Evolutionary conservation across 2,888 invertebrate genomes (phyloP).

Genomic region (Blera fallax): DNA sequence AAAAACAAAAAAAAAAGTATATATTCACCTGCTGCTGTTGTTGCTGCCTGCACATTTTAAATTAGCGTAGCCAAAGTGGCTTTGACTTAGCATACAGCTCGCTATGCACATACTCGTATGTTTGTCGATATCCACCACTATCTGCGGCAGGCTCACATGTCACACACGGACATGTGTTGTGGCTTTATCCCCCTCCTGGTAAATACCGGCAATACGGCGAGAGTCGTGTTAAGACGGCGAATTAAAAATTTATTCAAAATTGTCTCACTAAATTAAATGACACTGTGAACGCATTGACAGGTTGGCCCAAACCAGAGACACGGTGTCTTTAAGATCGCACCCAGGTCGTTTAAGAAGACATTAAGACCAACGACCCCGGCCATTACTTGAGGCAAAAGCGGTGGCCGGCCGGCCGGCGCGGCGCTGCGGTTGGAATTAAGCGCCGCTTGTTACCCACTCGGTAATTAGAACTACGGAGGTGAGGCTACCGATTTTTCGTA

Average conservation of each 20-base stretch:
- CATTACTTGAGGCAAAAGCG: constrained; percentile 39
- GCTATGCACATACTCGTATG: constrained; percentile 34
- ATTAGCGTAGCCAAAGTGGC: constrained; percentile 53
- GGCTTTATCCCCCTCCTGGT: constrained; percentile 2
- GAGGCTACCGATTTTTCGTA: constrained; percentile 65
- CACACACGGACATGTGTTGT: constrained; percentile 40
- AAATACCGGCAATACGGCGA: constrained; percentile 14
- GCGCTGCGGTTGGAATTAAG: constrained; percentile 13
- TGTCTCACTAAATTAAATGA: constrained; percentile 64
- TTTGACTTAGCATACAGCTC: constrained; percentile 27
- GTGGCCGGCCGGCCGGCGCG: not conserved
- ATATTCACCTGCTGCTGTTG: constrained; percentile 59
- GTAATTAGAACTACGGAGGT: constrained; percentile 66
- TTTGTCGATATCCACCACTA: constrained; percentile 12
- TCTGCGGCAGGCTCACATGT: constrained; percentile 27
- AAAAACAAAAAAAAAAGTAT: constrained; percentile 5
- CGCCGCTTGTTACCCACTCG: constrained; percentile 53
- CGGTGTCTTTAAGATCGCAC: constrained; percentile 47
- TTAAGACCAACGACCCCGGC: constrained; percentile 63
- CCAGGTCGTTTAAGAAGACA: constrained; percentile 63
- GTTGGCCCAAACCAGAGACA: constrained; percentile 16
- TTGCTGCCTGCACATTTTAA: constrained; percentile 60
- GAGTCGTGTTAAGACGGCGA: constrained; percentile 25
- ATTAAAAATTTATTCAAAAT: constrained; percentile 71
- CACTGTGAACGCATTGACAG: constrained; percentile 63